These are phyloP conservation scores for Ciona savignyi DNA, from an alignment of 23 tunicate genomes.

Conservation along the genomic window DNA sequence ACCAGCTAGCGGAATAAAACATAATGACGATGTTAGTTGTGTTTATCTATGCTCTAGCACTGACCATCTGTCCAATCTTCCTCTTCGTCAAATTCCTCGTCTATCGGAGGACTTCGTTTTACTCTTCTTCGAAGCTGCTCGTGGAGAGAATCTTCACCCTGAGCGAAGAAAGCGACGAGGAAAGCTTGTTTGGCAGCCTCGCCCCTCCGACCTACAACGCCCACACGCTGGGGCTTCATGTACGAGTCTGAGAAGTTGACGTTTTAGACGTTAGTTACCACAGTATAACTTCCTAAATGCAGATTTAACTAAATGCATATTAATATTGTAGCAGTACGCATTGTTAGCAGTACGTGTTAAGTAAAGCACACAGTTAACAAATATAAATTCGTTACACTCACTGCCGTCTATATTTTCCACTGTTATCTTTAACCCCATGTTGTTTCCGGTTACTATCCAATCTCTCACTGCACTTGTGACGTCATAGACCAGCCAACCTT, in stretches of 20 bases:
- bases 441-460: constrained; percentile 43
- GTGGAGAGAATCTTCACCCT: constrained; percentile 16
- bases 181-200: constrained; percentile 74
- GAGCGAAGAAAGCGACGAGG: constrained; percentile 67
- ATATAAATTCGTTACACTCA: no score
- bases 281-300: no score
- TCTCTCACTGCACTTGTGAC: constrained; percentile 41
- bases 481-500: constrained; percentile 83
- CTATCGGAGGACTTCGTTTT: constrained; percentile 6
- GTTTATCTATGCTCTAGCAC: no score
- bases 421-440: constrained; percentile 63
- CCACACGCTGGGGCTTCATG: constrained; percentile 42
- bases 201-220: constrained; percentile 68
- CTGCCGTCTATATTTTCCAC: constrained; percentile 76
- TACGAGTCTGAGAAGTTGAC: constrained; percentile 53
- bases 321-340: no score
- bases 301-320: no score
- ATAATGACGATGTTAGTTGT: no score
- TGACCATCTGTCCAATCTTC: constrained; percentile 4
- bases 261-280: no score
- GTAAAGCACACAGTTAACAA: no score
- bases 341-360: no score
- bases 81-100: background rate
- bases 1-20: no score
- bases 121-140: background rate